Percentiles rank a stretch among this genome's conserved stretches.
phyloP scores from a whole-genome alignment of 2,888 invertebrate genomes.

The Drosophila differens region DNA sequence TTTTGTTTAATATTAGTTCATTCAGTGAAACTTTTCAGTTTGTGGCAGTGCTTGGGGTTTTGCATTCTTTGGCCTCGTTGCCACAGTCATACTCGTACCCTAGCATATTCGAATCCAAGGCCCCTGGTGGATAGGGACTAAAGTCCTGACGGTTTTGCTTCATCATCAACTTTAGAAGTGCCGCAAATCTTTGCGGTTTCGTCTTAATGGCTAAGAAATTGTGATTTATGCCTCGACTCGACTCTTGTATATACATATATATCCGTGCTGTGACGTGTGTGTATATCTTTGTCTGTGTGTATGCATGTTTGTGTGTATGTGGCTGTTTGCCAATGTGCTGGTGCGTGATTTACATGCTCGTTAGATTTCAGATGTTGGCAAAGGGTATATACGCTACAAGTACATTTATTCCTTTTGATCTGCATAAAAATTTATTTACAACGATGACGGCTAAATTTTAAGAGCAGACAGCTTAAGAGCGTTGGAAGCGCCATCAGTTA shows the following conservation, averaged over 20 bases:
- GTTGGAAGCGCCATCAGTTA: constrained; percentile 19
- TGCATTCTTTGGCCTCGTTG: constrained; percentile 23
- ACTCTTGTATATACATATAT: constrained; percentile 27
- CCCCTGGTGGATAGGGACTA: constrained; percentile 28
- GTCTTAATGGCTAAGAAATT: constrained; percentile 81
- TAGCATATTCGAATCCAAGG: constrained; percentile 36
- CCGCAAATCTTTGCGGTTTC: constrained; percentile 78
- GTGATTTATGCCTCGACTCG: constrained; percentile 64
- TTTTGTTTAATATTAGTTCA: too few species aligned
- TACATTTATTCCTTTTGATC: constrained; percentile 35
- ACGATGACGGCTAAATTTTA: constrained; percentile 3
- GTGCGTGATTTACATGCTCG: constrained; percentile 63
- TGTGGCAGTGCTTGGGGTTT: constrained; percentile 40
- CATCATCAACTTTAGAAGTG: constrained; percentile 71
- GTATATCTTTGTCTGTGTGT: constrained; percentile 5
- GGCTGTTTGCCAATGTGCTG: constrained; percentile 24
- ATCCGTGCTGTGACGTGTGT: constrained; percentile 25
- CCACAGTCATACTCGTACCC: constrained; percentile 10
- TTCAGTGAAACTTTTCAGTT: constrained; percentile 21
- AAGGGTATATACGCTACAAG: constrained; percentile 22
- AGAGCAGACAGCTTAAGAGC: constrained; percentile 1
- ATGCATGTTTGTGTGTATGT: not conserved
- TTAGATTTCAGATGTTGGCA: constrained; percentile 23
- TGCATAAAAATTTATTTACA: constrained; percentile 5
- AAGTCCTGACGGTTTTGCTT: constrained; percentile 47